A percentile compares a stretch with the other conserved stretches of the same genome.
Evolutionary conservation across 2,797 vertebrate genomes (phyloP).

Genomic region (Tangara arthus): DNA sequence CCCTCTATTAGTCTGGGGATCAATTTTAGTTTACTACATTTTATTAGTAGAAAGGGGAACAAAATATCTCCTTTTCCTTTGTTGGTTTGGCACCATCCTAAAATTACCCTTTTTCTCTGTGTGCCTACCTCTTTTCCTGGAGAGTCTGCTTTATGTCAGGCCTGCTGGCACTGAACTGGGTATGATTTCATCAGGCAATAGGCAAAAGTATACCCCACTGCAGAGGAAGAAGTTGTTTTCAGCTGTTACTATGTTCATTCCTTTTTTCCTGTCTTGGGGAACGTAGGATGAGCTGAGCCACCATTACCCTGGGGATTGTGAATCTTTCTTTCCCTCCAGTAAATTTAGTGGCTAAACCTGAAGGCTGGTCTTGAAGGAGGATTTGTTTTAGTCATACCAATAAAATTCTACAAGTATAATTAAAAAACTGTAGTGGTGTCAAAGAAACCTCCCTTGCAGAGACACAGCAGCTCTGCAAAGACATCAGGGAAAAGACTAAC

Average conservation of each 20-base stretch:
- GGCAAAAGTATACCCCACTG: not conserved
- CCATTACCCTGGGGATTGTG: not conserved
- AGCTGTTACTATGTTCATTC: not conserved
- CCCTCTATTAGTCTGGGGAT: constrained; percentile 18
- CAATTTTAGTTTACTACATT: constrained; percentile 5
- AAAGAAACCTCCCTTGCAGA: not conserved
- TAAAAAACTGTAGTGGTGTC: not conserved
- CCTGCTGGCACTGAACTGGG: not conserved
- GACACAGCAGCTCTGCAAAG: not conserved
- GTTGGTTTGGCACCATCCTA: constrained; percentile 13
- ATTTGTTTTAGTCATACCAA: not conserved
- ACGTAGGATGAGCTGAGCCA: not conserved
- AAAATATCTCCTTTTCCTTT: not conserved
- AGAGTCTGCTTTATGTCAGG: constrained; percentile 17
- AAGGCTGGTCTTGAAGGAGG: not conserved
- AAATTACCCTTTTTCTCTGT: not conserved
- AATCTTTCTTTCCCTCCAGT: not conserved
- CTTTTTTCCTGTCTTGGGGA: not conserved
- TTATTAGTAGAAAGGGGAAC: constrained; percentile 22
- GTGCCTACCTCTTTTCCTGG: not conserved
- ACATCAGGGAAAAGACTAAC: not conserved
- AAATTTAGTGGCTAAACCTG: constrained; percentile 1
- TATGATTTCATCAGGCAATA: not conserved
- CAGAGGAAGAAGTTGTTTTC: constrained; percentile 6
- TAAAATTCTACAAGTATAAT: not conserved